Evolutionary conservation across 1,140 invertebrate species (phyloP), one percentile per base, ranked within the genome.

Genomic region (Drosophila pachea): DNA sequence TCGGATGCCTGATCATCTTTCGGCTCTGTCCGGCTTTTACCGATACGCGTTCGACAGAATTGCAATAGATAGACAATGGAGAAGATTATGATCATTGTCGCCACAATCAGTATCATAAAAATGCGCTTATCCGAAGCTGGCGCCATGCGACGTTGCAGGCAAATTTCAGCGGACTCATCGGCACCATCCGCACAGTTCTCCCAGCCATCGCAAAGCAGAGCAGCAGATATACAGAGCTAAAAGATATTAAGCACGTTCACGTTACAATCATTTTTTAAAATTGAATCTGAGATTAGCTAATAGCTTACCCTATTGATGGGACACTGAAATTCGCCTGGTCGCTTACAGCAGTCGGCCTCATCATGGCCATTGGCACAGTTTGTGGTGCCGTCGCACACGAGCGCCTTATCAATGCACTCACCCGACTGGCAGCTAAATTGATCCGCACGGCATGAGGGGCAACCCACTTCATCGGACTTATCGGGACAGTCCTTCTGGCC

Each of bases 381-480:
- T 38, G 91, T 89, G 38, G 92, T 93, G 36, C 93, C 94, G 76
- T 96, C 94, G 86, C 95, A 96, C 0, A 93, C 92, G 82, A 92
- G 92, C 3, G 89, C 73, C 87, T 93, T 91, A 90, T 94, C 93
- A 22, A 95, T 95, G 78, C 95, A 97, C n/a, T 94, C 92, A 7
- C 93, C 93, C 83, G 93, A 94, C 59, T 92, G 91, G 70, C 95
- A 97, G 47, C 92, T 88, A 70, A 96, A 97, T 71, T 95, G 93
- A 75, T 94, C 92, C 2, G 90, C 89, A 4, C 79, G 88, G 82
- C 94, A 94, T 1, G 89, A 89, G 0, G 92, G 91, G 81, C 95
- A 96, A n/a, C 92, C 92, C 2, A 92, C 89, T 89, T 97, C 95
- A 81, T 97, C 95, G 4, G 94, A 95, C 12, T 93, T 93, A 88